These are phyloP conservation scores for Dermolepida albohirtum DNA, from an alignment of 2,888 invertebrate genomes.

Conservation along the genomic window DNA sequence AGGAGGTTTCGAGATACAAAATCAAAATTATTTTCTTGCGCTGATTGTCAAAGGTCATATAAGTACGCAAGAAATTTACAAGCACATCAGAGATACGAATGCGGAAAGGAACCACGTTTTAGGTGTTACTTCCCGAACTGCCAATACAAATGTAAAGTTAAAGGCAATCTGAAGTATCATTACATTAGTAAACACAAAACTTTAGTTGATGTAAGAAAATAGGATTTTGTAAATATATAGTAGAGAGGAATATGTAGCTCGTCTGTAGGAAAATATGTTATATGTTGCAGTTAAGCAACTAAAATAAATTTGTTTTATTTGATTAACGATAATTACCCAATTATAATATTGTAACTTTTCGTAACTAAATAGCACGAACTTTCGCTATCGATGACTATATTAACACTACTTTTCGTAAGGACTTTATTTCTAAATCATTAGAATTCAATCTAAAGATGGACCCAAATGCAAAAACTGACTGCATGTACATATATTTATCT, in stretches of 20 bases:
- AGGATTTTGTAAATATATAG: not conserved
- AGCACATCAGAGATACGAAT: constrained; percentile 49
- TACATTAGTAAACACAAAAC: constrained; percentile 43
- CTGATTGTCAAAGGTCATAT: constrained; percentile 37
- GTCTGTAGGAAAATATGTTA: not conserved
- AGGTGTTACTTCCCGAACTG: constrained; percentile 50
- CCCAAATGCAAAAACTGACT: too few species aligned
- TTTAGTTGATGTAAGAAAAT: constrained; percentile 22
- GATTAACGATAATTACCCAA: too few species aligned
- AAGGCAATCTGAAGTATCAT: constrained; percentile 48
- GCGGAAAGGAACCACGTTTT: constrained; percentile 55
- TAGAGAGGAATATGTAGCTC: not conserved
- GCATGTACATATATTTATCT: too few species aligned
- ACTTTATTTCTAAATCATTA: too few species aligned
- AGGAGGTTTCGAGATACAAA: constrained; percentile 25
- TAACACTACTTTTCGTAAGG: too few species aligned
- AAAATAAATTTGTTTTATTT: too few species aligned
- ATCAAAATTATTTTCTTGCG: constrained; percentile 34
- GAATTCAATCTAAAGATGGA: too few species aligned
- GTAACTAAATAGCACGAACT: too few species aligned
- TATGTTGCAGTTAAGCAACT: too few species aligned
- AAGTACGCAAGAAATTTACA: constrained; percentile 43
- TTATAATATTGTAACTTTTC: too few species aligned
- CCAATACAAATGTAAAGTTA: constrained; percentile 37
- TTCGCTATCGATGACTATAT: too few species aligned